Conservation (phyloP, 2,113 vertebrate genomes). For the Rhadina sibilatrix region DNA sequence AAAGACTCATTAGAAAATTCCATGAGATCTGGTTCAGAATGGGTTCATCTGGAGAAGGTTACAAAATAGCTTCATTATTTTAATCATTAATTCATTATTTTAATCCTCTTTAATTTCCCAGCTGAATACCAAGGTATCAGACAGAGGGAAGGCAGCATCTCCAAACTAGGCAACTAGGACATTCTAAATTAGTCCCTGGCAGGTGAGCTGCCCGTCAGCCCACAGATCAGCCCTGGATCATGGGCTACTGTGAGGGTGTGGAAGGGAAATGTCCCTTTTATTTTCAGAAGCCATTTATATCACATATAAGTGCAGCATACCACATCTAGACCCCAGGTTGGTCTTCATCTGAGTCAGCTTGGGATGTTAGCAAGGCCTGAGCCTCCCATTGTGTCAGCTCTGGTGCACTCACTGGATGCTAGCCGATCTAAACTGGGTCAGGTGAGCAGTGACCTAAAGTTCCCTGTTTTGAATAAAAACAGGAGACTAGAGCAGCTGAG, state of each 20-base stretch:
- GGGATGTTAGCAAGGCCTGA: not conserved
- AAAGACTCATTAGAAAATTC: not conserved
- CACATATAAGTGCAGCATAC: not conserved
- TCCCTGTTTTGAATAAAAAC: not conserved
- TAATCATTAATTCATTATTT: not conserved
- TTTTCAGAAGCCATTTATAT: not conserved
- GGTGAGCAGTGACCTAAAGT: not conserved
- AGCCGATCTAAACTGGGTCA: not conserved
- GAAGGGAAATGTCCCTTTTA: not conserved
- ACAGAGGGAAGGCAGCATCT: not conserved
- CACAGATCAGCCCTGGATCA: not conserved
- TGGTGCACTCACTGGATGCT: not conserved
- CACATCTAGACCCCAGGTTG: not conserved
- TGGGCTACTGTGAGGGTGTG: fast-evolving
- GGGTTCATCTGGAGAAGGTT: not conserved
- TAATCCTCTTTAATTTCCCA: not conserved
- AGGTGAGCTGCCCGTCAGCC: not conserved
- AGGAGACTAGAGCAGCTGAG: not conserved
- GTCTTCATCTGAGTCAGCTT: not conserved
- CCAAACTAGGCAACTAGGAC: not conserved
- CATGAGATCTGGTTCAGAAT: not conserved
- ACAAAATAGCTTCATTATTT: not conserved
- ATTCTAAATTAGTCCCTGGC: not conserved
- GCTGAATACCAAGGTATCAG: not conserved
- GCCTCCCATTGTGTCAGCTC: not conserved